Evolutionary conservation across 2,113 vertebrate genomes (phyloP), one percentile per base, ranked within the genome.

Genomic region (Pachypanchax playfairii): DNA sequence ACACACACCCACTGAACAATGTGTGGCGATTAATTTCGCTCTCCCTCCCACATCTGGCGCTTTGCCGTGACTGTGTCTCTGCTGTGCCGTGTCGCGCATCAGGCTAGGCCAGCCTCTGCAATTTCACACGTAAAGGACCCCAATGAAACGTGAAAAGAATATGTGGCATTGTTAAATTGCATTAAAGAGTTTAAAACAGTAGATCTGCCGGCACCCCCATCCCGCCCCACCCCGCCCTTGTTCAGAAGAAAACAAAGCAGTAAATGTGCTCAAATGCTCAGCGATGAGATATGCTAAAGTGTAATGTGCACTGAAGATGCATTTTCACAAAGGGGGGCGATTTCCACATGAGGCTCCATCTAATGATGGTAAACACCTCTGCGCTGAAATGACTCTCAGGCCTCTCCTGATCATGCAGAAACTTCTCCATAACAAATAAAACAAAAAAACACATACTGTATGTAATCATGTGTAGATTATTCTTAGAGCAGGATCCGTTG

Each of bases 111-210:
- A 54, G 78, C 66, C 79, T 73, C 65, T 31, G 74, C 84, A 82
- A 89, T 91, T 91, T 90, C 85, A 91, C 90, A 90, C 80, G 85
- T 85, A 82, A 67, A 70, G 83, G 85, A 87, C 87, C 82, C 84
- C 89, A 91, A 90, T 91, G 91, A 92, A 90, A 91, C 89, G 90
- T 91, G 84, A 91, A 91, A 73, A 85, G 87, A 88, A 89, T 89
- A 88, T 43, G 81, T 84, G 86, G 77, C 84, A 87, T 90, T 92
- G 91, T 88, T 91, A 92, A 92, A 92, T 92, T 92, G 90, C 88
- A 92, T 92, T 92, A 92, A 90, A 91, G 79, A 85, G 85, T 83
- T 85, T 88, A 80, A 84, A 88, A 87, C 83, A 72, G 81, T 84
- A 56, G 85, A 66, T 67, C 29, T 42, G 53, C 18, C 18, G 4